phyloP scores from a whole-genome alignment of 1,140 invertebrate species.

The Ostrea edulis region DNA sequence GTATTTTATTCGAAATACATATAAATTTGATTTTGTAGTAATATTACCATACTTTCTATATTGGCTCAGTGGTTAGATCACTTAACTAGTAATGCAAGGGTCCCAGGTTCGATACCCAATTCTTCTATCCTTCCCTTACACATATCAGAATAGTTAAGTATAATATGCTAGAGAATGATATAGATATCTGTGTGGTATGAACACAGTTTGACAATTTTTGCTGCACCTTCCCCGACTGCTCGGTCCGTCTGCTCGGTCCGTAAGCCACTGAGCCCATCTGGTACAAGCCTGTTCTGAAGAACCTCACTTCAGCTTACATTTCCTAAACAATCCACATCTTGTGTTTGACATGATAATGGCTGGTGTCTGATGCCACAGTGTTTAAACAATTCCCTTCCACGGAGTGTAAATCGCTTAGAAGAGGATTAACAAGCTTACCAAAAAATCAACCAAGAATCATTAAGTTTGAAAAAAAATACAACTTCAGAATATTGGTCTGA shows the following conservation, averaged over 20 bases:
- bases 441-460: conserved; percentile 19
- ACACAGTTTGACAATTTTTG: neutral
- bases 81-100: too few species aligned
- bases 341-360: conserved; percentile 24
- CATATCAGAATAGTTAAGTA: too few species aligned
- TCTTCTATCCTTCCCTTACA: too few species aligned
- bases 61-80: too few species aligned
- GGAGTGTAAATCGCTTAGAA: conserved; percentile 32
- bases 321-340: conserved; percentile 23
- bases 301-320: conserved; percentile 18
- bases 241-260: neutral
- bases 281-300: neutral
- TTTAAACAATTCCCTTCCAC: conserved; percentile 24
- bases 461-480: neutral
- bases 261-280: neutral
- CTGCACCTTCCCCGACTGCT: neutral
- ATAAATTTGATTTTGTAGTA: too few species aligned
- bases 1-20: too few species aligned
- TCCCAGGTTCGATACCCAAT: too few species aligned
- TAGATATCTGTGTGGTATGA: neutral
- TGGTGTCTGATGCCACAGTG: conserved; percentile 25
- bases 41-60: too few species aligned
- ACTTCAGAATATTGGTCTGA: neutral
- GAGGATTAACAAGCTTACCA: conserved; percentile 32
- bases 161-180: too few species aligned